Evolutionary conservation across 2,888 invertebrate genomes (phyloP).

Genomic region (Anthophora plumipes): DNA sequence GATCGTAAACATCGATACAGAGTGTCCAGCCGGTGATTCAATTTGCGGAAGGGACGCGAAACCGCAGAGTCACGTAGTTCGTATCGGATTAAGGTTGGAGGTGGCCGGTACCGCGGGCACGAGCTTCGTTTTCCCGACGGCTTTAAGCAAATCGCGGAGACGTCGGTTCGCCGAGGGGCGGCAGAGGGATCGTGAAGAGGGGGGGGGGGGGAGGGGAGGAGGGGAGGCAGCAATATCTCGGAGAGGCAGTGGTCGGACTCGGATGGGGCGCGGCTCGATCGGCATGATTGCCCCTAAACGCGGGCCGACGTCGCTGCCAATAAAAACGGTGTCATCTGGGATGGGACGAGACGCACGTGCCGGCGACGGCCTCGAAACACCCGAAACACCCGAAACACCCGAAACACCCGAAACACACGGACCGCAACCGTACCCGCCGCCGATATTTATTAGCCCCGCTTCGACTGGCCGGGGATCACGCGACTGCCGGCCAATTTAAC

Average conservation of each 20-base stretch:
- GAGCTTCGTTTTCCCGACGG: constrained; percentile 13
- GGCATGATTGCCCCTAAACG: constrained; percentile 77
- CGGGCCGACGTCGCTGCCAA: constrained; percentile 75
- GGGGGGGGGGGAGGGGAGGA: background rate
- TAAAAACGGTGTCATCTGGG: constrained; percentile 81
- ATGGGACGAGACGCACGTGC: constrained; percentile 64
- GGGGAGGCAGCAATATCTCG: no score
- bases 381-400: constrained; percentile 1
- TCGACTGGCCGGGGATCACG: constrained; percentile 9
- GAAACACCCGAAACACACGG: background rate
- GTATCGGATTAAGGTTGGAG: constrained; percentile 43
- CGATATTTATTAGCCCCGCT: constrained; percentile 80
- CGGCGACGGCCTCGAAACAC: constrained; percentile 31
- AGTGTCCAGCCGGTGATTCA: constrained; percentile 58
- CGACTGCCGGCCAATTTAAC: constrained; percentile 44
- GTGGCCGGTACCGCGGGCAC: background rate
- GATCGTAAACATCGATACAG: constrained; percentile 66
- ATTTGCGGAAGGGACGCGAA: constrained; percentile 65
- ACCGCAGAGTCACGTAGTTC: constrained; percentile 65
- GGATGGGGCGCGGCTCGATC: constrained; percentile 6
- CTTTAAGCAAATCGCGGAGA: constrained; percentile 13
- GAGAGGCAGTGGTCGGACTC: constrained; percentile 5
- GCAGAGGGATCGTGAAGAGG: background rate
- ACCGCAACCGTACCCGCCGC: constrained; percentile 66
- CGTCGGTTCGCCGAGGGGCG: no score